These are phyloP conservation scores for Noctua janthina DNA, from an alignment of 2,888 invertebrate genomes.

Conservation along the genomic window DNA sequence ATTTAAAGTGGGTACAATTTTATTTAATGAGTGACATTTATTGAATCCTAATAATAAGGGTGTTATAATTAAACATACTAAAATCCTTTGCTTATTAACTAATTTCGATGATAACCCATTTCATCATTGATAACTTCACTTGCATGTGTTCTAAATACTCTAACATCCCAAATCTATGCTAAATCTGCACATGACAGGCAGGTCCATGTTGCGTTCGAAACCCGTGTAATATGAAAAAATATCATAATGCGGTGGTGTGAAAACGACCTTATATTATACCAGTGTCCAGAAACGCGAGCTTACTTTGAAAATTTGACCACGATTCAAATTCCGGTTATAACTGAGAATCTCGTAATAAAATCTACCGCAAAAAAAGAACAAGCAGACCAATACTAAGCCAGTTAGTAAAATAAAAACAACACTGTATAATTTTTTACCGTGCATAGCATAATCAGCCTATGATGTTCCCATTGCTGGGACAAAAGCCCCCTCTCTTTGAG, in stretches of 20 bases:
- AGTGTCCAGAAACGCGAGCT: background rate
- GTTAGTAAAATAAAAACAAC: background rate
- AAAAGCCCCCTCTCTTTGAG: no score
- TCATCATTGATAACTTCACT: background rate
- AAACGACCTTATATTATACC: background rate
- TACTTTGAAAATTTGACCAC: conserved; percentile 12
- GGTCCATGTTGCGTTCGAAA: background rate
- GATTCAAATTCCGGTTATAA: conserved; percentile 21
- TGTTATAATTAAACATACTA: background rate
- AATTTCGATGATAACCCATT: background rate
- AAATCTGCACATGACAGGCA: background rate
- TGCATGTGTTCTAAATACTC: conserved; percentile 3
- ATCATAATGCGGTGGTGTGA: background rate
- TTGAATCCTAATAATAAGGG: background rate
- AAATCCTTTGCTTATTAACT: background rate
- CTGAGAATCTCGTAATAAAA: conserved; percentile 7
- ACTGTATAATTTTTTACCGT: background rate
- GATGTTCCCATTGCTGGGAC: no score
- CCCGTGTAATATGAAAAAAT: background rate
- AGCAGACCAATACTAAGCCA: background rate
- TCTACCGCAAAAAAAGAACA: background rate
- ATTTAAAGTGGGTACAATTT: conserved; percentile 92
- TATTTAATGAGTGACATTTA: no score
- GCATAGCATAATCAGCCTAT: no score
- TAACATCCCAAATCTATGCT: background rate